These are phyloP conservation scores for Asarcornis scutulata DNA, from an alignment of 2,113 vertebrate genomes.

Conservation along the genomic window DNA sequence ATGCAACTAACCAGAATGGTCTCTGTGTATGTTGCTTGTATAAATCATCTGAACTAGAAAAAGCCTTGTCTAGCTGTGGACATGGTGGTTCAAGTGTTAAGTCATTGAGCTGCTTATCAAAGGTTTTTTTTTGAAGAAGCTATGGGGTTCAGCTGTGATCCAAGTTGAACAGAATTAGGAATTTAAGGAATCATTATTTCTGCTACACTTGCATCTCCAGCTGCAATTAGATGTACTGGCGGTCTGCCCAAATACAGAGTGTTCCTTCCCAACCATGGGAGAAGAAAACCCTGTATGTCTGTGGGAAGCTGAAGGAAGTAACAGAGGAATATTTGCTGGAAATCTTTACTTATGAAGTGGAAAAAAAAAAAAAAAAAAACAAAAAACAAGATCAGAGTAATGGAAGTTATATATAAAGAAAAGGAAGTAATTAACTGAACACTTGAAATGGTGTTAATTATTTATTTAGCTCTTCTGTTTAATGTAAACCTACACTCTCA, in stretches of 20 bases:
- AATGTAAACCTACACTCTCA: neutral
- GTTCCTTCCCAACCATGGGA: neutral
- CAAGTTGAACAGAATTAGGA: neutral
- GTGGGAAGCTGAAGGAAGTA: neutral
- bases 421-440: neutral
- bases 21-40: neutral
- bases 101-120: neutral
- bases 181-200: neutral
- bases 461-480: neutral
- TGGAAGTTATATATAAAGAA: fast-evolving
- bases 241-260: neutral
- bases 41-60: neutral
- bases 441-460: neutral
- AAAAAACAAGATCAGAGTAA: neutral
- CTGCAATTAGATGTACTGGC: neutral
- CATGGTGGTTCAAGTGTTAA: neutral
- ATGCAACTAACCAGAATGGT: neutral
- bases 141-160: neutral
- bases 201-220: neutral
- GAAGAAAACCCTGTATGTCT: neutral
- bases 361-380: neutral
- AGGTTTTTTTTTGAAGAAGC: neutral
- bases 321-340: neutral
- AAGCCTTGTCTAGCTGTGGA: neutral
- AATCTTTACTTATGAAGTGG: neutral